These are phyloP conservation scores for Xylophagus ater DNA, from an alignment of 2,888 invertebrate genomes.

Conservation along the genomic window DNA sequence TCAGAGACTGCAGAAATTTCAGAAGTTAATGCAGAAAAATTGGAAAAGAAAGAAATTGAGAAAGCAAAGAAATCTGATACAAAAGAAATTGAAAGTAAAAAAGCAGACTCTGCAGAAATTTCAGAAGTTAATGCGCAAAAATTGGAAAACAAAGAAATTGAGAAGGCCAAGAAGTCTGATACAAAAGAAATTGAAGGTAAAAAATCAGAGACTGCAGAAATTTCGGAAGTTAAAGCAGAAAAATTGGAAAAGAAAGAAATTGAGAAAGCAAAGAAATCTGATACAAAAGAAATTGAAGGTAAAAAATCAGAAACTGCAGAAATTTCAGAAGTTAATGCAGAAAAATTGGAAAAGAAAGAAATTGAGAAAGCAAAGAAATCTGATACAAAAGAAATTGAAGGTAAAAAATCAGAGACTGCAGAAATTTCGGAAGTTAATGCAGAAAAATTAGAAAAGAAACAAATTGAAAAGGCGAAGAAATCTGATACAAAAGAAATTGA, in stretches of 20 bases:
- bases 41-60: constrained; percentile 11
- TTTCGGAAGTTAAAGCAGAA: constrained; percentile 17
- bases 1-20: background rate
- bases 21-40: constrained; percentile 15
- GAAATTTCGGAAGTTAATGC: too few relatives aligned
- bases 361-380: background rate
- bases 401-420: too few relatives aligned
- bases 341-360: background rate
- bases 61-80: constrained; percentile 13
- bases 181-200: constrained; percentile 20
- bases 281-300: constrained; percentile 20
- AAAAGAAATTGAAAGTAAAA: constrained; percentile 15
- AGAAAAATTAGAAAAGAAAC: too few relatives aligned
- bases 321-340: constrained; percentile 9
- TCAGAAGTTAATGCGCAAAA: constrained; percentile 1
- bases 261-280: constrained; percentile 18
- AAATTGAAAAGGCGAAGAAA: too few relatives aligned
- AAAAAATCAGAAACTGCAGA: constrained; percentile 17
- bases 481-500: too few relatives aligned
- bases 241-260: constrained; percentile 15
- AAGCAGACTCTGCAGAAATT: constrained; percentile 15
- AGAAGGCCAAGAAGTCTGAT: constrained; percentile 16
- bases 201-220: constrained; percentile 16
- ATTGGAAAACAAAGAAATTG: constrained; percentile 14
- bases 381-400: background rate